Base-by-base conservation (phyloP, 2,113 vertebrate species). In the Gnathochromis pfefferi region DNA sequence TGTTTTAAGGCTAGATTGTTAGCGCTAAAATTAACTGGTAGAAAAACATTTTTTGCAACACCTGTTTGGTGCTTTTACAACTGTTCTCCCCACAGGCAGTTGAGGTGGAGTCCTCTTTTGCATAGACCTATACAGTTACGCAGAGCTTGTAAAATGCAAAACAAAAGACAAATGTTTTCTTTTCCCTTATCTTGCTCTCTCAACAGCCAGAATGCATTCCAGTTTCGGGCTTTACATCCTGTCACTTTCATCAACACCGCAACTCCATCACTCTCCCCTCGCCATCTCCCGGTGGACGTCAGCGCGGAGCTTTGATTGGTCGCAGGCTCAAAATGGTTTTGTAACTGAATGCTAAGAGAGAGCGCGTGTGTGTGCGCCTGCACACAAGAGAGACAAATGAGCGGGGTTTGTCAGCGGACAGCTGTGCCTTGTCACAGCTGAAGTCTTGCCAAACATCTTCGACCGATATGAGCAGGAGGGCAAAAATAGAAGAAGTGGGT, bases 361-460 rank as follows among this genome's bases (percentile, higher is more conserved):
- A 8, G 87, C 6, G 9, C 13, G 40, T 9, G 55, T 31, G 55
- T 51, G 85, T 31, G 79, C 16, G 83, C 49, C 38, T 83, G 47
- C 45, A 16, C 70, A 81, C 88, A 81, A 85, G 90, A 81, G 93
- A 94, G 91, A 92, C 88, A 83, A 91, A 93, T 81, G 91, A 92
- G 90, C 8, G 11, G 73, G 55, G 79, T 85, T 84, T 79, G 42
- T 86, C 55, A 60, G 83, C 31, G 54, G 90, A 93, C 93, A 93
- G 93, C 93, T 93, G 94, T 12, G 91, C 49, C 91, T 85, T 63
- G 89, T 94, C 92, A 88, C 85, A 16, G 88, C 87, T 70, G 89
- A 94, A 75, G 86, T 85, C 93, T 86, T 87, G 85, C 88, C 91
- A 85, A 91, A 93, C 92, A 78, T 91, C 85, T 81, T 21, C 11